phyloP scores from a whole-genome alignment of 2,888 invertebrate genomes.

The Drosophila differens region DNA sequence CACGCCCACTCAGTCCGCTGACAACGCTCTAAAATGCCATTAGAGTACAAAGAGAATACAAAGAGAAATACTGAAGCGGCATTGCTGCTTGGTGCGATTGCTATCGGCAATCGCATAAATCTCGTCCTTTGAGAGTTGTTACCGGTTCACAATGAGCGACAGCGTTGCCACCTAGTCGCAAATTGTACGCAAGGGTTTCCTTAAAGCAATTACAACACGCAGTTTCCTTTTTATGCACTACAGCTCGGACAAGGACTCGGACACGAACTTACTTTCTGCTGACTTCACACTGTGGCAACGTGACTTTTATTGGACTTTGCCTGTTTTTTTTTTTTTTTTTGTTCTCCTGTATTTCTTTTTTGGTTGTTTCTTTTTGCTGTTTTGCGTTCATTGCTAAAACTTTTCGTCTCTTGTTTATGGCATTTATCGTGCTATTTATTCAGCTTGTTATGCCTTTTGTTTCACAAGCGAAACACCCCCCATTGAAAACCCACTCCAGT shows the following conservation, averaged over 20 bases:
- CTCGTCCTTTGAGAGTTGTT: constrained; percentile 80
- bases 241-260: constrained; percentile 28
- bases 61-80: constrained; percentile 31
- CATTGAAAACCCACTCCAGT: constrained; percentile 4
- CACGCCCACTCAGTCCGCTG: not conserved
- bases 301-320: constrained; percentile 79
- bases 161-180: constrained; percentile 76
- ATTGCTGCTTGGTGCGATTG: constrained; percentile 47
- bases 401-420: constrained; percentile 80
- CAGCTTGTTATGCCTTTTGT: constrained; percentile 75
- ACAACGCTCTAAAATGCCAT: constrained; percentile 57
- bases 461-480: constrained; percentile 44
- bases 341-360: constrained; percentile 17
- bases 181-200: constrained; percentile 79
- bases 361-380: constrained; percentile 37
- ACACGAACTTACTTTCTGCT: constrained; percentile 64
- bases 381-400: constrained; percentile 64
- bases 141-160: constrained; percentile 61
- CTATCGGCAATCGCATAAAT: constrained; percentile 81
- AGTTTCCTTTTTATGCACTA: constrained; percentile 65
- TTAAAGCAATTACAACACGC: constrained; percentile 72
- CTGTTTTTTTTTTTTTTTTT: constrained; percentile 1
- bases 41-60: constrained; percentile 30
- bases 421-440: constrained; percentile 81
- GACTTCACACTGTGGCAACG: constrained; percentile 73